Percentiles rank a stretch among this genome's conserved stretches.
phyloP scores from a whole-genome alignment of 2,888 invertebrate species.

The Drosophila paranaensis region DNA sequence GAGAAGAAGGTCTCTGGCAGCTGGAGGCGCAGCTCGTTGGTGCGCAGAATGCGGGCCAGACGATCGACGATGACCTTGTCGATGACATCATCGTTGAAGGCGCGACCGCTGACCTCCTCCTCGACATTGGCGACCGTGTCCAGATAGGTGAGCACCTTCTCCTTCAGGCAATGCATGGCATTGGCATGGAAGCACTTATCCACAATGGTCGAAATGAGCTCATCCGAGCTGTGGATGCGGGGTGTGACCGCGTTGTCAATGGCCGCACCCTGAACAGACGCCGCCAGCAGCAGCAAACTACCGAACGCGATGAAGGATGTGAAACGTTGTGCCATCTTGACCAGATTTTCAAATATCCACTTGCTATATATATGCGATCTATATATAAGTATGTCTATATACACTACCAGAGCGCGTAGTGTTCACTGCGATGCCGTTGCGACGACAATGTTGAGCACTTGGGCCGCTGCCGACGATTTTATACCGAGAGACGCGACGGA shows the following conservation, averaged over 20 bases:
- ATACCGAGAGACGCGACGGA: conserved; percentile 78
- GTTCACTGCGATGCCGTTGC: conserved; percentile 83
- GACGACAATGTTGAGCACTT: conserved; percentile 84
- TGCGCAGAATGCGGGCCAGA: conserved; percentile 89
- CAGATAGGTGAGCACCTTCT: conserved; percentile 91
- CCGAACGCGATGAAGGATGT: conserved; percentile 86
- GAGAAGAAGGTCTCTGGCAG: conserved; percentile 90
- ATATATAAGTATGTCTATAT: conserved; percentile 13
- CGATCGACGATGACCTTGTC: conserved; percentile 91
- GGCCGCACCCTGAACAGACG: conserved; percentile 85
- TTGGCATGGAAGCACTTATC: conserved; percentile 90
- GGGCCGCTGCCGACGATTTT: conserved; percentile 84
- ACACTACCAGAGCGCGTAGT: conserved; percentile 76
- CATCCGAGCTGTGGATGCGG: conserved; percentile 88
- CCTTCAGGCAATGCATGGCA: conserved; percentile 91
- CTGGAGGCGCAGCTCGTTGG: conserved; percentile 90
- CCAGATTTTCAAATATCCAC: conserved; percentile 7
- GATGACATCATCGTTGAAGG: conserved; percentile 87
- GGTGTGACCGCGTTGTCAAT: conserved; percentile 86
- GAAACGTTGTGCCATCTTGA: conserved; percentile 82
- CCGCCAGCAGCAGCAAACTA: conserved; percentile 86
- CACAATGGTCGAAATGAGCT: conserved; percentile 89
- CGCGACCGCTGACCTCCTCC: conserved; percentile 87
- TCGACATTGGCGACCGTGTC: conserved; percentile 89
- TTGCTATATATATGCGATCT: conserved; percentile 10